Evolutionary conservation across 2,888 invertebrate genomes (phyloP), one percentile per base, ranked within the genome.

Genomic region (Brachycybe producta): DNA sequence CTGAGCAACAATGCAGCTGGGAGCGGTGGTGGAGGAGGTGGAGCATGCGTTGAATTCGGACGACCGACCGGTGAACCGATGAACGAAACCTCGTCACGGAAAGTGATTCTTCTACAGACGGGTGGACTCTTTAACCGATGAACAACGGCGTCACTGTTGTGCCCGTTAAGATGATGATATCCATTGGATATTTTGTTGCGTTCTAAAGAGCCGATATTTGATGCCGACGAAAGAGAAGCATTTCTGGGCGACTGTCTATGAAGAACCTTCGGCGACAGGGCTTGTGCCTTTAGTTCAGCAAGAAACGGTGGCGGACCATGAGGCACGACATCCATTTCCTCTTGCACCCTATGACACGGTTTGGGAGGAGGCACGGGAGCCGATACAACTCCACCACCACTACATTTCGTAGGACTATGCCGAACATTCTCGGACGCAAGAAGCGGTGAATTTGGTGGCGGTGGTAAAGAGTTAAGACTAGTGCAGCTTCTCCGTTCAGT

Each of bases 261-360:
- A n/a, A 42, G 27, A 11, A 48, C 36, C 7, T 47, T 47, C 5
- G 51, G 49, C 7, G 52, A 54, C 28, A 49, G 26, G 3, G 52
- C 36, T 28, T 52, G 52, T 28, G 49, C 43, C 45, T 57, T 58
- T 3, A 58, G 45, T 42, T 58, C 58, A 7, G 57, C 55, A 8
- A 58, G 48, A 40, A 56, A 58, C 7, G 57, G 55, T n/a, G 54
- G 56, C 3, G 55, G 54, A 5, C 44, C 50, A 3, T 44, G 52
- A 66, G 85, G 84, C 19, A 84, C 84, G 1, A 87, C 86, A 61
- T 85, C 86, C 2, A 83, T 81, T 63, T 82, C 82, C n/a, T 80
- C 77, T 60, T 82, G 82, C 79, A 8, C 79, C 79, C 4, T 28
- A 7, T 41, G 42, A 26, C 43, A 43, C 15, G 52, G 47, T 38